A percentile compares a stretch with the other conserved stretches of the same genome.
These are phyloP conservation scores for Rhizomys pruinosus DNA, from an alignment of 2,113 vertebrate species.

Conservation along the genomic window DNA sequence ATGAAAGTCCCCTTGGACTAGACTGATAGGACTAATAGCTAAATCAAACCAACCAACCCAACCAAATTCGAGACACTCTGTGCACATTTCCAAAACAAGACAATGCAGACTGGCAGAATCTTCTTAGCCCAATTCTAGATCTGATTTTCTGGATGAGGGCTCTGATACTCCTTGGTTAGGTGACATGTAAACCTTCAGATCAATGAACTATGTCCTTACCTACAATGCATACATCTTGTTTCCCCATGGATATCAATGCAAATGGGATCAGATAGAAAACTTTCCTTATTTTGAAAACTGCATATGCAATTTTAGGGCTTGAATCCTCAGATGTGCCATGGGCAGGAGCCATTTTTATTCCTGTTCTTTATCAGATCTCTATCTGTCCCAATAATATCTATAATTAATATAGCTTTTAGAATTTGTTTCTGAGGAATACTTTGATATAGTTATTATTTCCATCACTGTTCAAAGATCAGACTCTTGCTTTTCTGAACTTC, in stretches of 20 bases:
- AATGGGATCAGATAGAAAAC: background rate
- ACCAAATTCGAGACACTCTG: background rate
- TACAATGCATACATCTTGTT: background rate
- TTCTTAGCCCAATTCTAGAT: background rate
- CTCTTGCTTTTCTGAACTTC: background rate
- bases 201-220: background rate
- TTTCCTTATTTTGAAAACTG: conserved; percentile 9
- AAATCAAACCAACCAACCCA: background rate
- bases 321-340: background rate
- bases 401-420: background rate
- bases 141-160: background rate
- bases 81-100: background rate
- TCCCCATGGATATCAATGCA: background rate
- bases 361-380: background rate
- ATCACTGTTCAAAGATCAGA: background rate
- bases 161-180: background rate
- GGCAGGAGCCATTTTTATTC: background rate
- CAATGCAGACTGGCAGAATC: background rate
- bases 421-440: background rate
- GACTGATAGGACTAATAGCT: background rate
- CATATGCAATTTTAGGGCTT: background rate
- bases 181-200: background rate
- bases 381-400: background rate
- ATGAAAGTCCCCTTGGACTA: background rate
- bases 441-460: background rate